Evolutionary conservation across 1,140 invertebrate genomes (phyloP), one percentile per base, ranked within the genome.

Genomic region (Lordiphosa collinella): DNA sequence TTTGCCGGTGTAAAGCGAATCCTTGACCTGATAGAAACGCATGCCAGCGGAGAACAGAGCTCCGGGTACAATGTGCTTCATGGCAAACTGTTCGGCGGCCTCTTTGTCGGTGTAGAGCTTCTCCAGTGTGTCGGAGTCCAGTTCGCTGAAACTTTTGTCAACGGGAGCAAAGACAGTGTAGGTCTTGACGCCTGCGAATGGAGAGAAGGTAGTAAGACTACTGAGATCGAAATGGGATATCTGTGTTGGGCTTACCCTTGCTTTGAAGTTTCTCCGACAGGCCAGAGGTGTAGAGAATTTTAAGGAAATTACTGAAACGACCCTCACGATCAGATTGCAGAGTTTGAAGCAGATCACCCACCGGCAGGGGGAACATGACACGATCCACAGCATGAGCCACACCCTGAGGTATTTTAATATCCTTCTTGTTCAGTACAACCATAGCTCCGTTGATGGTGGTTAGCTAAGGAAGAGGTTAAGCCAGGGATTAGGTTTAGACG

Each of bases 121-220:
- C 18, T 91, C 89, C 7, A 94, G 75, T 63, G 95, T 93, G 53
- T 91, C 91, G 1, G 90, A 90, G 64, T 92, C 92, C 44, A 93
- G 88, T n/a, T 91, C 91, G 46, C 90, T 90, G 89, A 97, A 96
- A 53, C 95, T 95, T 31, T 92, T 90, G 87, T 97, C 95, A 32
- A 93, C 94, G 37, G 96, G 96, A 2, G 95, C 95, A 74, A 96
- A 96, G 6, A 97, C 90, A 1, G 95, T 97, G 88, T 94, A 95
- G 0, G 94, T 94, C 90, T 94, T 95, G 12, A 92, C 92, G 43
- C 94, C 94, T 94, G 85, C 8, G 72, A 71, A 44, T 22, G 57
- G 7, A 38, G 1, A 29, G 11, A 0, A 4, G 1, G 32, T 10
- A 16, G 11, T 22, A n/a, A n/a, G n/a, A n/a, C n/a, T n/a, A n/a